Base-by-base conservation (phyloP, 2,888 invertebrate genomes). In the Parnassius glacialis region DNA sequence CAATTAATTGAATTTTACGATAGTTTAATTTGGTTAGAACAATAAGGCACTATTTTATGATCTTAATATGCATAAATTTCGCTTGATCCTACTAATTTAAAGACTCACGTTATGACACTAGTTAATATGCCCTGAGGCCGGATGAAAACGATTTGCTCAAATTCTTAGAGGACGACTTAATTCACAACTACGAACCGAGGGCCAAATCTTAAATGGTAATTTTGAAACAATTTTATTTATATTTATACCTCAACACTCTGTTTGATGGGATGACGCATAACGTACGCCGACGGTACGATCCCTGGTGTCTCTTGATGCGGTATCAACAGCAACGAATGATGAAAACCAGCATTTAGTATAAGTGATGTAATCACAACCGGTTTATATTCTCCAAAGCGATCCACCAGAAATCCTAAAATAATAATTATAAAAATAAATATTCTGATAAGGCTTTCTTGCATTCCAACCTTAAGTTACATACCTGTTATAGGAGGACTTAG, bases 351-450 rank as follows among this genome's bases (percentile, higher is more conserved):
- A 73, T 96, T 96, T 66, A 96, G 85, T 62, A 96, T 87, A 69
- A 97, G 92, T 62, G 96, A 95, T 62, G 95, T 92, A 68, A 97
- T 94, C 64, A 97, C 94, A 34, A 97, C 95, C 0, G 95, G 94
- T 79, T 96, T 97, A 86, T 97, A 97, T 80, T 95, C 95, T 59
- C 96, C 96, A 76, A 96, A 95, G 85, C 96, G 96, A 84, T 97
- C 97, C 65, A 97, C 97, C 69, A 97, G 88, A 80, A 95, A 95
- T 67, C 96, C 96, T 95, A 86, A 66, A 92, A 90, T 63, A 53
- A 75, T 67, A 65, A 66, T 54, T 64, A 13, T 48, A 44, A 47
- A 34, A 16, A 58, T 25, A 34, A 55, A 55, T 11, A 13, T 34
- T 67, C 16, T 59, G 54, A 53, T 67, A 58, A 68, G 51, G 42